Percentiles rank a stretch among this genome's conserved stretches.
These are phyloP conservation scores for Amitus sp. DNA, from an alignment of 2,888 invertebrate species.

Conservation along the genomic window DNA sequence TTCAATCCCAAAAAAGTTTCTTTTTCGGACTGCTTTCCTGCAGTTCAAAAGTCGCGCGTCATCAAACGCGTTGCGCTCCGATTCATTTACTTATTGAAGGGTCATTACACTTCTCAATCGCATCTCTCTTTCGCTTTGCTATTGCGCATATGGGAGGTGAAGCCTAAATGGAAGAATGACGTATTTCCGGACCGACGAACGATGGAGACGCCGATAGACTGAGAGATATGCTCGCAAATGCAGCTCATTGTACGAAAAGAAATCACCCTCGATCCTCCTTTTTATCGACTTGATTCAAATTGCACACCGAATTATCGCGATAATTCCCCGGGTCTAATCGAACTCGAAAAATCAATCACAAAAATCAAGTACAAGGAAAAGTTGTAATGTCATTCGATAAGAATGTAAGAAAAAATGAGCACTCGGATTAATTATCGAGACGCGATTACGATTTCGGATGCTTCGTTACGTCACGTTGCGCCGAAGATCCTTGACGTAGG, in stretches of 20 bases:
- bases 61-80: too few relatives aligned
- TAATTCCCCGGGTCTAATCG: slow-evolving; percentile 10
- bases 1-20: too few relatives aligned
- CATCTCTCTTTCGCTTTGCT: slow-evolving; percentile 29
- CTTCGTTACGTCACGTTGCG: slow-evolving; percentile 55
- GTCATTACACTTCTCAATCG: slow-evolving; percentile 39
- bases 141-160: slow-evolving; percentile 26
- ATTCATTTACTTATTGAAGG: slow-evolving; percentile 32
- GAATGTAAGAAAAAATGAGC: slow-evolving; percentile 51
- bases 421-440: slow-evolving; percentile 47
- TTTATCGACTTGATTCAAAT: too few relatives aligned
- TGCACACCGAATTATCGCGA: neutral
- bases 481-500: slow-evolving; percentile 29
- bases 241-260: neutral
- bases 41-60: too few relatives aligned
- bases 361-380: too few relatives aligned
- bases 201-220: slow-evolving; percentile 26
- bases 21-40: too few relatives aligned
- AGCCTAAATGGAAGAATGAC: slow-evolving; percentile 43
- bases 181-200: slow-evolving; percentile 41
- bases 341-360: slow-evolving; percentile 26
- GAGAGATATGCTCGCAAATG: neutral
- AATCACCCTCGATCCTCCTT: too few relatives aligned
- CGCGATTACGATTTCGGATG: slow-evolving; percentile 55
- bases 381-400: slow-evolving; percentile 43